phyloP scores from a whole-genome alignment of 2,113 vertebrate genomes.

The Nycticorax nycticorax region DNA sequence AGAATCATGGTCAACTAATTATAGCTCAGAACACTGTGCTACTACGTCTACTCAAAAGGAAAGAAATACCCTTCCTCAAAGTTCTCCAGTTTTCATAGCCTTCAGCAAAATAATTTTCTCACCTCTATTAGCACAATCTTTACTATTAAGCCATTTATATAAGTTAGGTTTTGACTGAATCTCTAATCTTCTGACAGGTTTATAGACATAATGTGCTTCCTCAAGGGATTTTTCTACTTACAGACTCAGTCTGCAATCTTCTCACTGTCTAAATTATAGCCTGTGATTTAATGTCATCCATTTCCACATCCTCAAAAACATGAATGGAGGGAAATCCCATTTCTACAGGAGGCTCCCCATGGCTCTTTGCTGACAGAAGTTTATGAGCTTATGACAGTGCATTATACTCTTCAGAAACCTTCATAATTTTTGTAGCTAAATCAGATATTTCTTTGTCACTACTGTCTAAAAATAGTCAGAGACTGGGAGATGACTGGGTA shows the following conservation, averaged over 20 bases:
- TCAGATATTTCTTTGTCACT: neutral
- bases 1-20: neutral
- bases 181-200: neutral
- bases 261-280: neutral
- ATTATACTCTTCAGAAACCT: neutral
- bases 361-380: neutral
- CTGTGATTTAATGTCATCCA: neutral
- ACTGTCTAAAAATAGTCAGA: neutral
- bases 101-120: neutral
- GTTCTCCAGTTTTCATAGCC: neutral
- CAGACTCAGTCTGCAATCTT: neutral
- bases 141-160: neutral
- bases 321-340: neutral
- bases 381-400: neutral
- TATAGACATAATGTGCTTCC: neutral
- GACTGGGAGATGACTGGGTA: neutral
- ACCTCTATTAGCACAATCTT: neutral
- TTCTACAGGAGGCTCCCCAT: neutral
- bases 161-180: neutral
- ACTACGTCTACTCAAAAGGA: neutral
- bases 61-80: neutral
- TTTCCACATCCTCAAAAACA: neutral
- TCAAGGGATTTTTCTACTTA: neutral
- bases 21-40: neutral
- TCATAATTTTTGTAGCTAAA: neutral